These are phyloP conservation scores for Ptychochromis oligacanthus DNA, from an alignment of 2,113 vertebrate species.

Conservation along the genomic window DNA sequence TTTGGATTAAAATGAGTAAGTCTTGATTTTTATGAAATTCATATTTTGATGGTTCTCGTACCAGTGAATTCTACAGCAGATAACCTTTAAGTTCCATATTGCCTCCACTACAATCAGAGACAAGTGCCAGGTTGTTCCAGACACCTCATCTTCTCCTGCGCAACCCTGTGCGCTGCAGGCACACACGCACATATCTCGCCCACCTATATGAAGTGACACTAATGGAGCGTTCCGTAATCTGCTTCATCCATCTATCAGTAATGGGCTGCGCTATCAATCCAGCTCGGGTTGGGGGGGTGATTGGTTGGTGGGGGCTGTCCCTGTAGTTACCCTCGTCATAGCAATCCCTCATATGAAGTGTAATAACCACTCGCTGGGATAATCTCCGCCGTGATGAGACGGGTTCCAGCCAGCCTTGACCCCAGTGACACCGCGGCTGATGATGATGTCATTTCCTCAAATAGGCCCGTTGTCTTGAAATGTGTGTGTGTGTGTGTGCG, in stretches of 20 bases:
- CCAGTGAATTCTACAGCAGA: neutral
- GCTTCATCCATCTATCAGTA: constrained; percentile 74
- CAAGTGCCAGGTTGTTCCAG: constrained; percentile 36
- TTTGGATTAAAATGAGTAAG: neutral
- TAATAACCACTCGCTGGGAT: constrained; percentile 65
- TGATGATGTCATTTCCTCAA: constrained; percentile 76
- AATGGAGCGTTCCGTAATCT: constrained; percentile 74
- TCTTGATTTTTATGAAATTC: neutral
- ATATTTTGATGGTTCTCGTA: neutral
- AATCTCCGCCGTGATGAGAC: constrained; percentile 63
- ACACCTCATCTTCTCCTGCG: constrained; percentile 29
- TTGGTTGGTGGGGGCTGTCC: constrained; percentile 9
- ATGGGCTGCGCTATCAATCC: constrained; percentile 68
- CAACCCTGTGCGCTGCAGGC: neutral
- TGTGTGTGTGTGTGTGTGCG: constrained; percentile 9
- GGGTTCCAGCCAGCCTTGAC: constrained; percentile 67
- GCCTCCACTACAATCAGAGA: constrained; percentile 32
- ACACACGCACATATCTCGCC: constrained; percentile 10
- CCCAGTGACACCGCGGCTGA: constrained; percentile 53
- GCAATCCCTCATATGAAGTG: constrained; percentile 61
- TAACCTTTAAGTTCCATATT: constrained; percentile 32
- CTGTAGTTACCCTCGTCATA: constrained; percentile 47
- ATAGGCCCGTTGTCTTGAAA: constrained; percentile 61
- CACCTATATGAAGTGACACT: constrained; percentile 72
- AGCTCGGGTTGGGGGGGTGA: constrained; percentile 7